Evolutionary conservation across 2,113 vertebrate genomes (phyloP), one percentile per base, ranked within the genome.

Genomic region (Apteryx owenii): DNA sequence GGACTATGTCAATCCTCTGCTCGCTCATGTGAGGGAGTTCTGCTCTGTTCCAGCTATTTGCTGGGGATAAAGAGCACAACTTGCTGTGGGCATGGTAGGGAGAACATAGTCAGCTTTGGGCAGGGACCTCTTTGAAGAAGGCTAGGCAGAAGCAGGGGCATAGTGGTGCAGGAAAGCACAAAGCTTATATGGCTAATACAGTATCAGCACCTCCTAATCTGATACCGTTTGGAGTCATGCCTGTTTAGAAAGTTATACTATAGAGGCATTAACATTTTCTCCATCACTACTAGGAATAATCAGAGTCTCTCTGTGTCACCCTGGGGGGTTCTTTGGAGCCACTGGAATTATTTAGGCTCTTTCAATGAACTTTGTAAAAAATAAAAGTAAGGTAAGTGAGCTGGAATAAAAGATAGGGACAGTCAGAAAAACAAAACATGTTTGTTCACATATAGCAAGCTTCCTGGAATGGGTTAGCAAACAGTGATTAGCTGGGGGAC

Each of bases 1-100:
- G 46, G 76, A 44, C 36, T n/a, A 6, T 51, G 54, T 3, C 28
- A 81, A 7, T 64, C 9, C 29, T 86, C 18, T 81, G 20, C 38
- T 46, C 1, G 1, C 0, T 2, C 10, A 0, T 1, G 7, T 46
- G 19, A 9, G 0, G 2, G 28, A 22, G 12, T 42, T 89, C 60
- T 93, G 33, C 33, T 44, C 29, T 46, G 18, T 8, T 62, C 54
- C 56, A 58, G 7, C 15, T 46, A 21, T 66, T 25, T 77, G 44
- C 16, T 46, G 58, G 36, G 23, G 8, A 25, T 60, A 51, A 85
- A 42, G 42, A 69, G 10, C 5, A 21, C 31, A 42, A 7, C 26
- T 22, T 53, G 50, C 66, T 75, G 48, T 44, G 42, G 12, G 58
- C 36, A 8, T 28, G 14, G 46, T 60, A 68, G n/a, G 58, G 16